Evolutionary conservation across 35 echinoderm and acorn worm species (phyloP), one percentile per base, ranked within the genome.

Genomic region (Heliocidaris tuberculata): DNA sequence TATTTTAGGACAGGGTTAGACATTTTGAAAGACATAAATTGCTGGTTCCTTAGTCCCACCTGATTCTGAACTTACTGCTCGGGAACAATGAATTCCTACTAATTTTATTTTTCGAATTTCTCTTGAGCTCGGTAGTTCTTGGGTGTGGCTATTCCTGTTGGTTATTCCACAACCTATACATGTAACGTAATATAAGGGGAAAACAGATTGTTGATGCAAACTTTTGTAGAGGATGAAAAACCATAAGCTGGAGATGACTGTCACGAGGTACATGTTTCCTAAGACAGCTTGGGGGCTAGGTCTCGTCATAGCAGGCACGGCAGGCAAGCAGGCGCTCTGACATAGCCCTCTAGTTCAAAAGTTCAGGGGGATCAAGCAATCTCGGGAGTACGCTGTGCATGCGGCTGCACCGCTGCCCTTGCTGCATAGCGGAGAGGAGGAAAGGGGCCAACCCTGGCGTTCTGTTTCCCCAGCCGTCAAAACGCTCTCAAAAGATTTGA

Each of bases 391-490:
- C 65, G 21, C 65, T 24, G 27, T 78, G 65, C 65, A 78, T 78
- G 65, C 21, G 65, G 65, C 65, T 19, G 21, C 65, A 78, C 21
- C 65, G 19, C 65, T 78, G 21, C 65, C 65, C 65, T 7, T n/a
- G 65, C 65, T 78, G 65, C 65, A n/a, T 78, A 78, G 65, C 21
- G 7, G 24, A 78, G 65, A 78, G 65, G 27, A 78, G 65, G 65
- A 78, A 78, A 78, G 65, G 65, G 65, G 65, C 65, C 65, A 78
- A 78, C 65, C 27, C 21, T 56, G 15, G 52, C 10, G 15, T 56
- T 78, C 61, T 78, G 65, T 78, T 78, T 78, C 65, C 65, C 65
- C 65, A 78, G 65, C 65, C 65, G 65, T 78, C 65, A 78, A 27
- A 7, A 78, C 65, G 15, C 65, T 78, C 65, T 78, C 65, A 7